Evolutionary conservation across 2,888 invertebrate genomes (phyloP), one percentile per base, ranked within the genome.

Genomic region (Aporophyla lueneburgensis): DNA sequence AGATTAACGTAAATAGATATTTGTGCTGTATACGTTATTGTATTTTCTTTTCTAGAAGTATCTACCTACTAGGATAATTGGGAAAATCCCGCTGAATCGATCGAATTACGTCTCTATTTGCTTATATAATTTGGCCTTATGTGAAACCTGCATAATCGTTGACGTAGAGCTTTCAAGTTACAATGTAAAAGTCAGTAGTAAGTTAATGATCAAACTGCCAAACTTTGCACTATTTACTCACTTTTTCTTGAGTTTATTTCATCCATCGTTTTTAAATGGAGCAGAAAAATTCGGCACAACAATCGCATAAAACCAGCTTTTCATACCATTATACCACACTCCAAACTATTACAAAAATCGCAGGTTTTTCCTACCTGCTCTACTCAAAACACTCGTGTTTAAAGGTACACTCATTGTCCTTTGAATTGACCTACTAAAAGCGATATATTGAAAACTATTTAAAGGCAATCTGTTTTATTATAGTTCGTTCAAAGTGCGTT

Each of bases 1-100:
- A 69, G 65, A 82, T 69, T 76, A 51, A 61, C n/a, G 33, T 33
- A 69, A 59, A 67, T 74, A 67, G 33, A 74, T 66, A 81, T 51
- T 21, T 74, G 59, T 21, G 5, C 16, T 43, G 5, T 40, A 27
- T 24, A 54, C 40, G 27, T 61, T 14, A 66, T 49, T 40, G 5
- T 27, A n/a, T 51, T 80, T 80, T 56, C 16, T 51, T 71, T 56
- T 27, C 2, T 27, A 49, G 24, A 16, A 33, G 5, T n/a, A 54
- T 33, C 33, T 33, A 33, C 33, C 27, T 46, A 19, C 12, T 24
- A 19, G 46, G 2, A 49, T 46, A 33, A 12, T 65, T 19, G 5
- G 5, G 9, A 27, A 49, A 27, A 66, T 5, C 16, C 16, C 5
- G 9, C 1, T 5, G 21, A 16, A 33, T 33, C 33, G 0, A 21